Evolutionary conservation across 2,888 invertebrate species (phyloP).

Genomic region (Pherbina coryleti): DNA sequence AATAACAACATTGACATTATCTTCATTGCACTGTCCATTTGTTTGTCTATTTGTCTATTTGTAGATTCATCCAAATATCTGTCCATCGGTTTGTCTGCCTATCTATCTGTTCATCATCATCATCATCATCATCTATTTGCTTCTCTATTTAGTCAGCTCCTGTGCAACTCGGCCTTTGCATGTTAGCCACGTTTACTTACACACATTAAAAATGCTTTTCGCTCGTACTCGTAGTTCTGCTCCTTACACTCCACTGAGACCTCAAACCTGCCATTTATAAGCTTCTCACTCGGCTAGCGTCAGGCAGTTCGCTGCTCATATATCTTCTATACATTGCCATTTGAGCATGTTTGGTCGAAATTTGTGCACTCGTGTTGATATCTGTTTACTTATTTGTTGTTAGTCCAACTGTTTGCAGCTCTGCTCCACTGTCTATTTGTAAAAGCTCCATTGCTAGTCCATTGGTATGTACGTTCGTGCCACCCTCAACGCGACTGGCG

Average conservation of each 20-base stretch:
- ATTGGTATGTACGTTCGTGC: neutral
- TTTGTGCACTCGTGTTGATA: slow-evolving; percentile 6
- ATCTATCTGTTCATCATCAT: slow-evolving; percentile 1
- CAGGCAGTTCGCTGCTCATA: too few relatives aligned
- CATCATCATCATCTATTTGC: slow-evolving; percentile 1
- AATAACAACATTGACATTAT: slow-evolving; percentile 1
- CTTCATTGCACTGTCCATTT: slow-evolving; percentile 2
- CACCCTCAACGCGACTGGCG: neutral
- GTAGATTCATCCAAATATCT: neutral
- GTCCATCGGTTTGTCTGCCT: neutral
- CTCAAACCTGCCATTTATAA: neutral
- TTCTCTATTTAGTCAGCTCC: neutral
- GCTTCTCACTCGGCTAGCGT: neutral
- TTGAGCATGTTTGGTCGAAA: neutral
- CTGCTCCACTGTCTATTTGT: neutral
- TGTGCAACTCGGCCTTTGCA: slow-evolving; percentile 8
- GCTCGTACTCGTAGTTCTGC: neutral
- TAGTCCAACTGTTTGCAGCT: neutral
- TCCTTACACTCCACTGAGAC: neutral
- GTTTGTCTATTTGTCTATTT: slow-evolving; percentile 1
- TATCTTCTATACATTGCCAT: too few relatives aligned
- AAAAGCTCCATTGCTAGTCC: neutral
- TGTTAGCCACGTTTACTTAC: slow-evolving; percentile 34
- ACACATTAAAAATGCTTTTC: slow-evolving; percentile 21
- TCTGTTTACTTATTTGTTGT: slow-evolving; percentile 29